phyloP scores from a whole-genome alignment of 2,888 invertebrate genomes.

The Uloborus plumipes region DNA sequence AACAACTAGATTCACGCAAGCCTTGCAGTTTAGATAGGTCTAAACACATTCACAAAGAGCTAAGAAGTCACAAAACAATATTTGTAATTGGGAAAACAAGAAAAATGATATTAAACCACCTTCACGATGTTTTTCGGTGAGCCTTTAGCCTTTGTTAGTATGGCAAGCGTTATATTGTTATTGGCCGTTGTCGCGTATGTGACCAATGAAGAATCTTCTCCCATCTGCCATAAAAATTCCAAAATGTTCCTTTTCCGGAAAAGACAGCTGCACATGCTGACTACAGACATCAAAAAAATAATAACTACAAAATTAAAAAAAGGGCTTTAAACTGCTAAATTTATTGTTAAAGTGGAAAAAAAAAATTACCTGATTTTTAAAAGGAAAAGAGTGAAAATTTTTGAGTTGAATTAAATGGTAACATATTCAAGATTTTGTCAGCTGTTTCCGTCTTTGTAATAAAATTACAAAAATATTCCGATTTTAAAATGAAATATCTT shows the following conservation, averaged over 20 bases:
- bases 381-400: too few species aligned
- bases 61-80: background rate
- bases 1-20: background rate
- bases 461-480: too few species aligned
- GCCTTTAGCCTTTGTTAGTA: constrained; percentile 51
- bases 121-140: constrained; percentile 10
- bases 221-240: constrained; percentile 31
- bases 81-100: constrained; percentile 14
- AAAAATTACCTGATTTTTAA: too few species aligned
- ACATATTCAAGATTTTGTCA: too few species aligned
- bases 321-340: too few species aligned
- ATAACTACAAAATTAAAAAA: too few species aligned
- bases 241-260: constrained; percentile 45
- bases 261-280: constrained; percentile 33
- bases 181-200: constrained; percentile 34
- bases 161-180: constrained; percentile 36
- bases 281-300: too few species aligned
- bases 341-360: too few species aligned
- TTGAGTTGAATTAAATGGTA: too few species aligned
- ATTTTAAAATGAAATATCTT: too few species aligned
- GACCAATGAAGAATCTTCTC: constrained; percentile 40
- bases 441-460: too few species aligned
- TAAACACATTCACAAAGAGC: background rate
- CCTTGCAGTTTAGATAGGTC: background rate
- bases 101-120: background rate